Percentiles rank a stretch among this genome's conserved stretches.
These are phyloP conservation scores for Calidris pygmaea DNA, from an alignment of 2,113 vertebrate species.

Conservation along the genomic window DNA sequence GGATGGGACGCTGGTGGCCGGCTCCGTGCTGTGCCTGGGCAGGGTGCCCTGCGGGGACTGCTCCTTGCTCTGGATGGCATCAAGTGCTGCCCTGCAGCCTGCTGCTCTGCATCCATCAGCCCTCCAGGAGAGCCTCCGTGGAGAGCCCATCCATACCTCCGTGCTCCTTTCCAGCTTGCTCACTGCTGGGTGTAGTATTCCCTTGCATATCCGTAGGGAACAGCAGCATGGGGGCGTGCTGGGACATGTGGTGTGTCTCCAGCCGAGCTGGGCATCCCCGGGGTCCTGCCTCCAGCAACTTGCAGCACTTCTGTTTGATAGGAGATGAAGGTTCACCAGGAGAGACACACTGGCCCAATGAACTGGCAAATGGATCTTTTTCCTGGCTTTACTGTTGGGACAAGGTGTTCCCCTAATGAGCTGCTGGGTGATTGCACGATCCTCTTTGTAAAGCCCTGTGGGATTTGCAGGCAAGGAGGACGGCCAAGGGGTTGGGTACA, in stretches of 20 bases:
- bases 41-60: not conserved
- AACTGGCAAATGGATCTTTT: not conserved
- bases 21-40: not conserved
- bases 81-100: not conserved
- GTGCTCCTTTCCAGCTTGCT: not conserved
- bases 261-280: not conserved
- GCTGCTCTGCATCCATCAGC: not conserved
- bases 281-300: not conserved
- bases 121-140: fast-evolving
- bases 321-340: not conserved
- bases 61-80: not conserved
- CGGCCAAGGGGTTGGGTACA: not conserved
- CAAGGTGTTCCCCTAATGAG: not conserved
- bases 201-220: fast-evolving
- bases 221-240: fast-evolving
- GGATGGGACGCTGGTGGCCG: not conserved
- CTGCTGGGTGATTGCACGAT: not conserved
- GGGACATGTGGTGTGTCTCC: not conserved
- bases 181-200: not conserved
- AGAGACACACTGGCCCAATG: not conserved
- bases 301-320: not conserved
- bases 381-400: not conserved
- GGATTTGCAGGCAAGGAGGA: not conserved
- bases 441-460: not conserved
- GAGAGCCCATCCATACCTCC: not conserved